These are phyloP conservation scores for Polyommatus iphigenia DNA, from an alignment of 2,888 invertebrate genomes.

Conservation along the genomic window DNA sequence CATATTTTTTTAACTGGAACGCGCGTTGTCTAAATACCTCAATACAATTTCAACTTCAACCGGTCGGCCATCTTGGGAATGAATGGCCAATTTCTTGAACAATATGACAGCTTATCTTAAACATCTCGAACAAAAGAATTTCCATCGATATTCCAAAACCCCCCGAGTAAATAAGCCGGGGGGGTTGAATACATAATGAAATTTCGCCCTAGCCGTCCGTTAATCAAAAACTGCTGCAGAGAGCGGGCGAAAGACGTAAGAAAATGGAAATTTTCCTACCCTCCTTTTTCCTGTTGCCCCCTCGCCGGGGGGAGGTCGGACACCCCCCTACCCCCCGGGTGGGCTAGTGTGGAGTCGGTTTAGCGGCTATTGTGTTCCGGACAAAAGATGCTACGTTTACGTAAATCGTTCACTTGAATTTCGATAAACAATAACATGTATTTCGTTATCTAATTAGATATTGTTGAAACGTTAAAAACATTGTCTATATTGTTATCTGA, in stretches of 20 bases:
- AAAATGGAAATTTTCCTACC: conserved; percentile 80
- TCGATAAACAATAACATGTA: not conserved
- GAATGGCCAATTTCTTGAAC: conserved; percentile 27
- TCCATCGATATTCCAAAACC: conserved; percentile 49
- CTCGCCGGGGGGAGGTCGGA: conserved; percentile 60
- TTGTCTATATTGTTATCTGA: not conserved
- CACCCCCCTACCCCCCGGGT: conserved; percentile 57
- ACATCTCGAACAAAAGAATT: conserved; percentile 42
- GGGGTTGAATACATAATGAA: conserved; percentile 78
- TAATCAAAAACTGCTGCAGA: conserved; percentile 79
- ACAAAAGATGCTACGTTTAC: not conserved
- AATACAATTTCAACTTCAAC: not conserved
- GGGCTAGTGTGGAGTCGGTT: conserved; percentile 48
- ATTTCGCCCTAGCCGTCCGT: conserved; percentile 75
- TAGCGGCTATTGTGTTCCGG: conserved; percentile 3
- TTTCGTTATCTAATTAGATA: not conserved
- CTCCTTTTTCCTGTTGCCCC: conserved; percentile 78
- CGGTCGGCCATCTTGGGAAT: conserved; percentile 1
- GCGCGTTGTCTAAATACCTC: not conserved
- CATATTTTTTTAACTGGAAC: not conserved
- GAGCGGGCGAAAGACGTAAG: conserved; percentile 75
- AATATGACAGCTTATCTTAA: conserved; percentile 36
- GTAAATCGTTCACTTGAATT: not conserved
- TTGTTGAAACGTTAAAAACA: not conserved
- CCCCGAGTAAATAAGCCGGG: conserved; percentile 61